These are phyloP conservation scores for Crypturellus tataupa DNA, from an alignment of 2,797 vertebrate species.

Conservation along the genomic window DNA sequence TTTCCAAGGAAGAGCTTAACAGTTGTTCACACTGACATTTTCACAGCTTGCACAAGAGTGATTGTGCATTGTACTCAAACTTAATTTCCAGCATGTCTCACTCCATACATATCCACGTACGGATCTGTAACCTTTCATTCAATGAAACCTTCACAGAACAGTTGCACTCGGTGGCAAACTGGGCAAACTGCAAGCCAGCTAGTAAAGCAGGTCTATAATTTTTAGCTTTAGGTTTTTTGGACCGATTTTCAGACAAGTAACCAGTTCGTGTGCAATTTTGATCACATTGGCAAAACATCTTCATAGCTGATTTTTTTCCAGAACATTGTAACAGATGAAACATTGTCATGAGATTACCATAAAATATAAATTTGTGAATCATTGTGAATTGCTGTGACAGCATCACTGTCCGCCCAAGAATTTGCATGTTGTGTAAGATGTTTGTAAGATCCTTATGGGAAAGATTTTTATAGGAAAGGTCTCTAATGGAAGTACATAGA, in stretches of 20 bases:
- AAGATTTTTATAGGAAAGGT: not conserved
- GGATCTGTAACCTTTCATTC: not conserved
- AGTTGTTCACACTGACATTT: not conserved
- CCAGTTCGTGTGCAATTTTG: not conserved
- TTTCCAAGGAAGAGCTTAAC: not conserved
- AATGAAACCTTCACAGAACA: not conserved
- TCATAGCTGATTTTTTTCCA: not conserved
- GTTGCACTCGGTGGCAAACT: not conserved
- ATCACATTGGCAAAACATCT: not conserved
- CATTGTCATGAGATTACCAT: not conserved
- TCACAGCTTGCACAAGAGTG: not conserved
- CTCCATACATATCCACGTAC: no score
- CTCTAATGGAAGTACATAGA: not conserved
- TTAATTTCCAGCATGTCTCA: not conserved
- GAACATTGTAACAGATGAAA: not conserved
- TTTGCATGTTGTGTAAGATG: no score
- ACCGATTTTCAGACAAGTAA: not conserved
- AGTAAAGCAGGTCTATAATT: not conserved
- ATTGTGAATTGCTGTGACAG: not conserved
- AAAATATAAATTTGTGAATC: not conserved
- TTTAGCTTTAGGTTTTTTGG: not conserved
- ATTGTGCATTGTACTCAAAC: not conserved
- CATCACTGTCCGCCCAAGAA: not conserved
- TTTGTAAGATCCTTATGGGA: not conserved
- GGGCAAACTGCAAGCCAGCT: not conserved